Evolutionary conservation across 2,888 invertebrate genomes (phyloP).

Genomic region (Zygothrica quintamaculata): DNA sequence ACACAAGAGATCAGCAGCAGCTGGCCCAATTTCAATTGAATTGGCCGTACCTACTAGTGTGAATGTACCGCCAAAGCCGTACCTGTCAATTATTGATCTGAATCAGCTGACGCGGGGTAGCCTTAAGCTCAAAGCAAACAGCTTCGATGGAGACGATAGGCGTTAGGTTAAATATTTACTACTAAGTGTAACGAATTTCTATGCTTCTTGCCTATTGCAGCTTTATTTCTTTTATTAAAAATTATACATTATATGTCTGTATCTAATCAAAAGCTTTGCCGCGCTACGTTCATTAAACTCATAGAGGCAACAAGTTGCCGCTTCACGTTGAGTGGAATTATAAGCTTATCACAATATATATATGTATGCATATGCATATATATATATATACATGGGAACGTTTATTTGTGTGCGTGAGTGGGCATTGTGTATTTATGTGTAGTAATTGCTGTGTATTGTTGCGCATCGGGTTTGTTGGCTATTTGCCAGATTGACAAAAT

Average conservation of each 20-base stretch:
- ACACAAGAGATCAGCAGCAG: slow-evolving; percentile 42
- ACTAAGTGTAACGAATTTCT: slow-evolving; percentile 50
- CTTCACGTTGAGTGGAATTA: slow-evolving; percentile 31
- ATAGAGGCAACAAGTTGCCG: slow-evolving; percentile 50
- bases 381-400: slow-evolving; percentile 1
- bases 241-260: slow-evolving; percentile 13
- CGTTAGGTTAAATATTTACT: slow-evolving; percentile 39
- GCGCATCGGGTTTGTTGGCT: slow-evolving; percentile 55
- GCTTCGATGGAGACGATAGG: slow-evolving; percentile 64
- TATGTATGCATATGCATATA: slow-evolving; percentile 9
- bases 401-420: slow-evolving; percentile 3
- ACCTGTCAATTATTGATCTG: slow-evolving; percentile 90
- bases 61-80: slow-evolving; percentile 86
- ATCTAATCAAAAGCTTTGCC: slow-evolving; percentile 35
- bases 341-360: slow-evolving; percentile 33
- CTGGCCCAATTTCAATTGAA: slow-evolving; percentile 53
- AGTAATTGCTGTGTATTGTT: slow-evolving; percentile 50
- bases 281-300: slow-evolving; percentile 16
- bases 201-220: slow-evolving; percentile 49
- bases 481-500: slow-evolving; percentile 41
- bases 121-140: slow-evolving; percentile 83
- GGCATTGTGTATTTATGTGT: slow-evolving; percentile 15
- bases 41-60: slow-evolving; percentile 63
- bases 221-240: slow-evolving; percentile 54
- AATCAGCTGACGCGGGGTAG: slow-evolving; percentile 88